Evolutionary conservation across 2,797 vertebrate genomes (phyloP).

Genomic region (Varecia variegata): DNA sequence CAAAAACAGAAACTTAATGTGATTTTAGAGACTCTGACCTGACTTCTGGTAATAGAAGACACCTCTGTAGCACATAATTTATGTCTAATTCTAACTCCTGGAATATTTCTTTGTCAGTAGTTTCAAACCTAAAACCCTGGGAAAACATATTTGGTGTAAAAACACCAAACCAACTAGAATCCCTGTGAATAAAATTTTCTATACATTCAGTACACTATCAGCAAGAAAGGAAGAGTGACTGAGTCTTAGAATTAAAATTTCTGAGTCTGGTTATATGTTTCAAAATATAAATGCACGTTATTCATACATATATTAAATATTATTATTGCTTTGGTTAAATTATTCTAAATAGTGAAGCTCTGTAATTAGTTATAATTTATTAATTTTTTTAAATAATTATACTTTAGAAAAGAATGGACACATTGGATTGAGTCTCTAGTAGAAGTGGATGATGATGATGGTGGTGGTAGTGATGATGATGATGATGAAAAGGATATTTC

Average conservation of each 20-base stretch:
- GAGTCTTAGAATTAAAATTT: neutral
- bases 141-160: slow-evolving; percentile 56
- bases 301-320: neutral
- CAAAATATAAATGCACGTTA: neutral
- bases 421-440: neutral
- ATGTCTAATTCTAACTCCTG: slow-evolving; percentile 72
- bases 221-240: neutral
- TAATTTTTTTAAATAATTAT: neutral
- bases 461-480: too few species aligned
- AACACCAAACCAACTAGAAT: slow-evolving; percentile 65
- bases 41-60: slow-evolving; percentile 77
- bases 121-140: slow-evolving; percentile 73
- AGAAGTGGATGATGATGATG: neutral
- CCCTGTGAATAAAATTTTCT: slow-evolving; percentile 54
- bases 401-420: neutral
- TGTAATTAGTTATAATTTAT: neutral
- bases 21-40: slow-evolving; percentile 72
- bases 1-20: slow-evolving; percentile 66
- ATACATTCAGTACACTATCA: neutral
- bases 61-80: slow-evolving; percentile 75
- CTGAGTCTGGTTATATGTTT: neutral
- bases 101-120: slow-evolving; percentile 77
- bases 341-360: neutral
- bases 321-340: neutral
- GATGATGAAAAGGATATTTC: neutral